These are phyloP conservation scores for Otis tarda DNA, from an alignment of 2,113 vertebrate species.

Conservation along the genomic window DNA sequence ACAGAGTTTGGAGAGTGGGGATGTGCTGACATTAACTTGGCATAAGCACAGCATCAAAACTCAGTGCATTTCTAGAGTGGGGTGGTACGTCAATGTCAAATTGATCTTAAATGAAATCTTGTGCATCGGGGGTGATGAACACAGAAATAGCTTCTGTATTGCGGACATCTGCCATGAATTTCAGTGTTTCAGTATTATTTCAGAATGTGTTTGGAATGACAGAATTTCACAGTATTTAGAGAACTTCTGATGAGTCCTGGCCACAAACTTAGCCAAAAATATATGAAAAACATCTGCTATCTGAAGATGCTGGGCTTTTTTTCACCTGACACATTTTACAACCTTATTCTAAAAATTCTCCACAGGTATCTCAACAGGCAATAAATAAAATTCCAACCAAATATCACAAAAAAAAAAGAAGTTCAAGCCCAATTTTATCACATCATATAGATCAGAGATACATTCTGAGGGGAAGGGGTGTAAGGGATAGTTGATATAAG, in stretches of 20 bases:
- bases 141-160: not conserved
- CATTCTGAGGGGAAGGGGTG: not conserved
- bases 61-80: not conserved
- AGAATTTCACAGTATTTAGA: not conserved
- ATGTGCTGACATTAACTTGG: not conserved
- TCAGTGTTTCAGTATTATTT: not conserved
- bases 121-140: not conserved
- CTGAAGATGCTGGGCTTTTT: not conserved
- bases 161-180: slow-evolving; percentile 1
- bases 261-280: not conserved
- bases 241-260: not conserved
- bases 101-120: not conserved
- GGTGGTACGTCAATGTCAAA: not conserved
- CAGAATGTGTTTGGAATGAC: not conserved
- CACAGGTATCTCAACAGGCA: not conserved
- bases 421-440: not conserved
- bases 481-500: not conserved
- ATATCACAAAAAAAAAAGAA: not conserved
- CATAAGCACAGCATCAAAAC: not conserved
- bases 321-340: not conserved
- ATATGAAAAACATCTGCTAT: not conserved
- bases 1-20: not conserved
- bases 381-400: not conserved
- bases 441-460: not conserved
- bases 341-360: not conserved